Conservation (phyloP, 2,113 vertebrate species). For the Paratilapia polleni region DNA sequence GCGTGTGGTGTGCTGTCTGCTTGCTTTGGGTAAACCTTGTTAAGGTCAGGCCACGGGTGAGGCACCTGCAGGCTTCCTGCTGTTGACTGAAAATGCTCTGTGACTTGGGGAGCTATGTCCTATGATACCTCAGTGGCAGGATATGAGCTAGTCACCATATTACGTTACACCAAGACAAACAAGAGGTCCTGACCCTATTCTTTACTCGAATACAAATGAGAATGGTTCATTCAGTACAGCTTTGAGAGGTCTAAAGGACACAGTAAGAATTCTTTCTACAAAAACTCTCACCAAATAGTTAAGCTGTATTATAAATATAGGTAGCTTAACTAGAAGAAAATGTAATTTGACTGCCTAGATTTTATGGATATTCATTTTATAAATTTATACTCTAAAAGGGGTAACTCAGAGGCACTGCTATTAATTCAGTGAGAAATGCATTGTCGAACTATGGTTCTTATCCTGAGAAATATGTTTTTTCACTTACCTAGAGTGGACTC, state of each 20-base stretch:
- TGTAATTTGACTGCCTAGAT: not conserved
- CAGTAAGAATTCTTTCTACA: not conserved
- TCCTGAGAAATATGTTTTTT: constrained; percentile 4
- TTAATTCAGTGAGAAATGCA: not conserved
- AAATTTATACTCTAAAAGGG: not conserved
- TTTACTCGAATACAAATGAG: constrained; percentile 63
- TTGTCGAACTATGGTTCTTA: not conserved
- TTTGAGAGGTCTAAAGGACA: constrained; percentile 31
- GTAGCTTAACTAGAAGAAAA: not conserved
- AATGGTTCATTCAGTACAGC: constrained; percentile 29
- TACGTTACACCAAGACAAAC: constrained; percentile 66
- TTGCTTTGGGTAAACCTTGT: constrained; percentile 69
- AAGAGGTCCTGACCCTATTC: constrained; percentile 43
- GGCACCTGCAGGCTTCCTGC: constrained; percentile 59
- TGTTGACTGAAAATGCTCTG: constrained; percentile 62
- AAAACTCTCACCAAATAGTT: not conserved
- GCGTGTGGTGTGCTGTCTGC: constrained; percentile 41
- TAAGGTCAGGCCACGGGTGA: constrained; percentile 71
- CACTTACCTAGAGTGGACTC: not conserved
- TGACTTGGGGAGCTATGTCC: constrained; percentile 50
- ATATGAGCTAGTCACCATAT: constrained; percentile 58
- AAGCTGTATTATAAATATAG: not conserved
- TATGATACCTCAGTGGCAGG: constrained; percentile 35
- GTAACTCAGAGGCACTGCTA: not conserved
- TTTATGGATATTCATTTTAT: not conserved